Evolutionary conservation across 2,113 vertebrate species (phyloP).

Genomic region (Mastomys natalensis): DNA sequence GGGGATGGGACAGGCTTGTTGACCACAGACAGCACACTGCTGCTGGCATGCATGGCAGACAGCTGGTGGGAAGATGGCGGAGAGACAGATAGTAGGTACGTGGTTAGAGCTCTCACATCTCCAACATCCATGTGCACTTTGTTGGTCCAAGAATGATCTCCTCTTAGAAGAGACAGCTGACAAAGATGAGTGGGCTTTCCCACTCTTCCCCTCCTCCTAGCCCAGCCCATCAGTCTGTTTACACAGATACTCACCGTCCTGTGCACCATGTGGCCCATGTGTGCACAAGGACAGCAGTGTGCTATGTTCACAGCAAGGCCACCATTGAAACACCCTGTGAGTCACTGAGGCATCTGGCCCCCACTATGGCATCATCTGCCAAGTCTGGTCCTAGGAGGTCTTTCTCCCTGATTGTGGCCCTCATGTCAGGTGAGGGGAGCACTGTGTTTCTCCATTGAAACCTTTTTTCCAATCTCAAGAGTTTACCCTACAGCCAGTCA

Average conservation of each 20-base stretch:
- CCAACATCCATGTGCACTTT: rapidly evolving
- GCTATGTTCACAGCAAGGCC: no score
- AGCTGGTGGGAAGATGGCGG: no score
- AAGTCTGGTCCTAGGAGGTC: neutral
- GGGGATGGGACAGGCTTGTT: neutral
- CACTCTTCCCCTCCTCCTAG: rapidly evolving
- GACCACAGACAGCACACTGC: rapidly evolving
- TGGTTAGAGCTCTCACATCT: neutral
- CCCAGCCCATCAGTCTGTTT: no score
- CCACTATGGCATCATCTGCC: neutral
- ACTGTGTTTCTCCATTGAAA: neutral
- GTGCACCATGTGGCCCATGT: neutral
- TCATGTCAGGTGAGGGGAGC: neutral
- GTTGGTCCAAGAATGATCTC: neutral
- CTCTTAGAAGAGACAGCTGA: neutral
- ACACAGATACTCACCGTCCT: rapidly evolving
- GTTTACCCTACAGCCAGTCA: neutral
- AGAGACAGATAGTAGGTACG: no score
- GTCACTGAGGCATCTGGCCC: rapidly evolving
- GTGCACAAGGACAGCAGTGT: no score
- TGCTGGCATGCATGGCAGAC: no score
- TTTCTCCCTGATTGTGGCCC: no score
- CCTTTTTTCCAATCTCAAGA: neutral
- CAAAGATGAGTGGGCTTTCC: neutral
- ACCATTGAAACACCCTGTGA: no score